phyloP scores from a whole-genome alignment of 2,888 invertebrate species.

The Emmelina monodactyla region DNA sequence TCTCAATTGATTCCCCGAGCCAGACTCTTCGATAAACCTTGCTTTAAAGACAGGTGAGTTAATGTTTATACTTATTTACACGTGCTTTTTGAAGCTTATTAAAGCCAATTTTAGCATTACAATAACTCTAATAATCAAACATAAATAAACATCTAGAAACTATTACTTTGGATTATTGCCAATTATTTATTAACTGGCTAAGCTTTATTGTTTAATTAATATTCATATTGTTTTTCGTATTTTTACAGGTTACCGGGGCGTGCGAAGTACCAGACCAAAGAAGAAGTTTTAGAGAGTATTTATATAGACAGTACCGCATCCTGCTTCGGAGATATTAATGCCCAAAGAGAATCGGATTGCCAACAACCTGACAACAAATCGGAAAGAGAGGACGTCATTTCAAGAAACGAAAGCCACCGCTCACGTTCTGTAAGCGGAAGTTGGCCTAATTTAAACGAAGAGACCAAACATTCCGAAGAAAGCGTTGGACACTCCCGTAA shows the following conservation, averaged over 20 bases:
- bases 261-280: conserved; percentile 58
- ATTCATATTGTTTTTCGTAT: not conserved
- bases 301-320: conserved; percentile 61
- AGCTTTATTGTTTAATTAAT: not conserved
- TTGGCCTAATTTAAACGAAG: conserved; percentile 57
- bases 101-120: not conserved
- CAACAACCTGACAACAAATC: conserved; percentile 31
- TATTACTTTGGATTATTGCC: not conserved
- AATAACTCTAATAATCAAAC: not conserved
- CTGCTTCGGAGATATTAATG: conserved; percentile 58
- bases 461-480: conserved; percentile 54
- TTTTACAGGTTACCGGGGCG: conserved; percentile 54
- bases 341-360: conserved; percentile 39
- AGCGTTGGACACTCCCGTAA: conserved; percentile 57
- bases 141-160: too few species aligned
- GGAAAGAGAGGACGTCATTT: conserved; percentile 41
- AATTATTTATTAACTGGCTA: not conserved
- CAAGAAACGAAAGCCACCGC: conserved; percentile 39
- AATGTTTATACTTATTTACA: not conserved
- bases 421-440: conserved; percentile 52
- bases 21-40: conserved; percentile 78
- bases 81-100: not conserved
- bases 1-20: conserved; percentile 84
- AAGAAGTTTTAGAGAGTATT: conserved; percentile 58
- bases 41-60: conserved; percentile 75